Conservation (phyloP, 2,797 vertebrate species). For the Eleutherodactylus coqui region DNA sequence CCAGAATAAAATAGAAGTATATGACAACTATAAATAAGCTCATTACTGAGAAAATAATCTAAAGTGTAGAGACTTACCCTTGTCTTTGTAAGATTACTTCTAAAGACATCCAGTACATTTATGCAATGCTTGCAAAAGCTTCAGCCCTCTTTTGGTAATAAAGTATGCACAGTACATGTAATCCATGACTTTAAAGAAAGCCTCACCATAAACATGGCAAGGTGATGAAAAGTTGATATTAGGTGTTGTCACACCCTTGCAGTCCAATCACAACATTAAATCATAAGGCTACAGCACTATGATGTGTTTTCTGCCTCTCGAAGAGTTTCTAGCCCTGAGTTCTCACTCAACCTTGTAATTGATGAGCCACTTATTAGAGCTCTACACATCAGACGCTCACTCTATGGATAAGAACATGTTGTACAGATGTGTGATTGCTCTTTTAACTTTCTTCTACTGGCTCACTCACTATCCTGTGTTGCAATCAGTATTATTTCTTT, state of each 20-base stretch:
- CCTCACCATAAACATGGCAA: neutral
- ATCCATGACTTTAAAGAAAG: neutral
- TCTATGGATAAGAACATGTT: constrained; percentile 9
- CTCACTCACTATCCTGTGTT: neutral
- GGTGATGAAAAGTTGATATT: neutral
- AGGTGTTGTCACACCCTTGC: constrained; percentile 5
- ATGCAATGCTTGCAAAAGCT: neutral
- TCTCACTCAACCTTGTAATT: constrained; percentile 19
- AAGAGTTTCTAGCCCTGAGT: constrained; percentile 2
- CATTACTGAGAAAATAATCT: neutral
- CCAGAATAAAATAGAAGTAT: neutral
- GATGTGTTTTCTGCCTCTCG: neutral
- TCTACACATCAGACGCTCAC: neutral
- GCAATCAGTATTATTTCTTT: constrained; percentile 10
- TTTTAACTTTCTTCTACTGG: neutral
- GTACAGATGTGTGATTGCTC: constrained; percentile 29
- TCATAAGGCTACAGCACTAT: neutral
- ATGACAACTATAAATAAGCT: neutral
- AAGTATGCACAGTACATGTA: neutral
- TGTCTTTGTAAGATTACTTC: no score
- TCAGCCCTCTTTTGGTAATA: neutral
- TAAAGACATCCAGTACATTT: neutral
- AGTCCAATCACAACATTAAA: constrained; percentile 9
- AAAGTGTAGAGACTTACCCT: neutral
- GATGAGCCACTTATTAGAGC: constrained; percentile 13